A percentile compares a stretch with the other conserved stretches of the same genome.
Conservation (phyloP, 2,113 vertebrate species). For the Cyanoderma ruficeps region DNA sequence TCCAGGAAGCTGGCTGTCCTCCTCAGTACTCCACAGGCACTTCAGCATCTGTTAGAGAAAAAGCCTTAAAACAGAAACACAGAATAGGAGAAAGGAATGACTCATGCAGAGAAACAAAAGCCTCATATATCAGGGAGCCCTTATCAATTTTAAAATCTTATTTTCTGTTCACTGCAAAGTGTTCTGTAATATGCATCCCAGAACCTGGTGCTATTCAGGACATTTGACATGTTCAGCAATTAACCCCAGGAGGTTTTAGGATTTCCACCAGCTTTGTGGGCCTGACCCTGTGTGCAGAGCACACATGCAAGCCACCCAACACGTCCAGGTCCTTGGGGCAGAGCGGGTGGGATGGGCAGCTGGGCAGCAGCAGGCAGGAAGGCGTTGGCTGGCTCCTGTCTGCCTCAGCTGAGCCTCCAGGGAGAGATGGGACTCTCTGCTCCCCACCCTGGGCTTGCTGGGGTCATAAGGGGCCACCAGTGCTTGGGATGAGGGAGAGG, state of each 20-base stretch:
- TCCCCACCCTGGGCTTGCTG: neutral
- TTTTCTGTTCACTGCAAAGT: neutral
- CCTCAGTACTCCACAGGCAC: neutral
- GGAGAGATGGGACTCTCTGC: neutral
- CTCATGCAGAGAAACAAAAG: neutral
- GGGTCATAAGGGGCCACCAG: neutral
- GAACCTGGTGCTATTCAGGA: neutral
- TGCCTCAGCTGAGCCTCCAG: rapidly evolving
- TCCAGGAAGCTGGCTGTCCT: neutral
- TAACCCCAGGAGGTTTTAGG: neutral
- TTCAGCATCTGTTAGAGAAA: neutral
- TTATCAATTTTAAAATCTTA: neutral
- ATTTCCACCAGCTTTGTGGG: neutral
- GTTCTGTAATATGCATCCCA: neutral
- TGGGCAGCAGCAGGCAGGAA: neutral
- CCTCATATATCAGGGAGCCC: neutral
- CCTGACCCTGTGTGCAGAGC: neutral
- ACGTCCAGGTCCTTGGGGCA: rapidly evolving
- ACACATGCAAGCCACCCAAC: rapidly evolving
- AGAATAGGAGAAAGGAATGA: neutral
- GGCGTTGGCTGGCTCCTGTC: neutral
- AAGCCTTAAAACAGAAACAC: neutral
- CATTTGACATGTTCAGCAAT: neutral
- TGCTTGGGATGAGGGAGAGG: neutral
- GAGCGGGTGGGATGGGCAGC: neutral